Evolutionary conservation across 2,797 vertebrate species (phyloP), one percentile per base, ranked within the genome.

Genomic region (Danio kyathit): DNA sequence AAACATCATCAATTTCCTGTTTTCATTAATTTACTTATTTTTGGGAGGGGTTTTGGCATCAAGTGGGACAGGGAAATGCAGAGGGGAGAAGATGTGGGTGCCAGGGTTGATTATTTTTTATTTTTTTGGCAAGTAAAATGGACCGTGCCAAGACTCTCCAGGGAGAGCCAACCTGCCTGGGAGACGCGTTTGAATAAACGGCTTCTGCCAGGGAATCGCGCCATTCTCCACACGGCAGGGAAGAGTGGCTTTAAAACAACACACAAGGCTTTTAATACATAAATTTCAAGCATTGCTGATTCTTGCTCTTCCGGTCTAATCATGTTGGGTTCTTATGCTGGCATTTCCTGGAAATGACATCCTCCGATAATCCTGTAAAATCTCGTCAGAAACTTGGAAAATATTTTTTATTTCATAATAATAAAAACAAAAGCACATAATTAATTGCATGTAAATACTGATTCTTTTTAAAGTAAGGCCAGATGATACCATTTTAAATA

Each of bases 281-380:
- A 94, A 93, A 95, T 95, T 95, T 95, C 93, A 94, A 92, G 94
- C 93, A 93, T 93, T 94, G 91, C 89, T 93, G 93, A 91, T 92
- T 94, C 92, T 90, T 92, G 92, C 89, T 92, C 91, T 93, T 91
- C 92, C 91, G 89, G 89, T 93, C 89, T 94, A 94, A 95, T 94
- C 92, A 92, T 88, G 86, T 93, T 92, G 90, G 89, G 88, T 87
- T 87, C 89, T 93, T 91, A 91, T 88, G 91, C 84, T 9, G 49
- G 46, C 54, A 79, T 92, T 90, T 91, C 87, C 88, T 17, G 5
- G 38, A 76, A 83, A 75, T 46, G 65, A 79, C 61, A 74, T 74
- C 89, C 88, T 89, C 79, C 89, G 83, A 88, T 64, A 65, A 72
- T 74, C 43, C 60, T 40, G 40, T 80, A 56, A 70, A 38, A 63